A percentile compares a stretch with the other conserved stretches of the same genome.
phyloP scores from a whole-genome alignment of 2,888 invertebrate genomes.

The Copidosoma aretas region DNA sequence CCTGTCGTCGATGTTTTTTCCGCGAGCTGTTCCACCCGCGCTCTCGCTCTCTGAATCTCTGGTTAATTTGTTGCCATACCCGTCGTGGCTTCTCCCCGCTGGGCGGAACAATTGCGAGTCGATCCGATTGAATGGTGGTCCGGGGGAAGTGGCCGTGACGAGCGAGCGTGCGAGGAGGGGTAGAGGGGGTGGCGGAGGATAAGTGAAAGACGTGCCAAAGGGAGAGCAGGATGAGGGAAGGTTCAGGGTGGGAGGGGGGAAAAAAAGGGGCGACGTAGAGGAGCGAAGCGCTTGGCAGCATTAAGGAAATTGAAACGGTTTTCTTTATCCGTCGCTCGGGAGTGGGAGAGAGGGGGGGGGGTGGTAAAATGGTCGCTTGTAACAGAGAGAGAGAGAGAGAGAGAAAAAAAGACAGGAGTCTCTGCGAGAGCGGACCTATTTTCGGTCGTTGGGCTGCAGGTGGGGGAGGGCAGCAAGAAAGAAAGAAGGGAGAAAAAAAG shows the following conservation, averaged over 20 bases:
- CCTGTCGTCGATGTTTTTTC: constrained; percentile 5
- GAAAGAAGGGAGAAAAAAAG: neutral
- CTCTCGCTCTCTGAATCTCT: neutral
- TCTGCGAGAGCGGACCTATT: constrained; percentile 15
- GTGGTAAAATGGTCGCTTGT: neutral
- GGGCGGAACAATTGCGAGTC: no score
- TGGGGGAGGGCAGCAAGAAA: neutral
- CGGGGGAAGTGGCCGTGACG: no score
- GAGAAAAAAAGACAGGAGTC: neutral
- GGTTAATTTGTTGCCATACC: no score
- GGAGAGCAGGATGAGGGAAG: constrained; percentile 19
- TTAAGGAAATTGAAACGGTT: constrained; percentile 53
- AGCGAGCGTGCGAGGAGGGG: no score
- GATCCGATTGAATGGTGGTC: no score
- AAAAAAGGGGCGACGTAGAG: constrained; percentile 36
- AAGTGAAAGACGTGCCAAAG: constrained; percentile 6
- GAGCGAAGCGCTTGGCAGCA: constrained; percentile 43
- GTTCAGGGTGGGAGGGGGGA: constrained; percentile 30
- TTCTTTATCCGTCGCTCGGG: constrained; percentile 45
- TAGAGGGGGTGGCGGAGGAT: no score
- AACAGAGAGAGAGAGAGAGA: neutral
- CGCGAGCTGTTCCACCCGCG: neutral
- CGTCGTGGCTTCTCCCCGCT: no score
- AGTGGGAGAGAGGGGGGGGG: neutral
- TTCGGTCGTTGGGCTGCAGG: constrained; percentile 9